Evolutionary conservation across 2,113 vertebrate species (phyloP), one percentile per base, ranked within the genome.

Genomic region (Tyto alba): DNA sequence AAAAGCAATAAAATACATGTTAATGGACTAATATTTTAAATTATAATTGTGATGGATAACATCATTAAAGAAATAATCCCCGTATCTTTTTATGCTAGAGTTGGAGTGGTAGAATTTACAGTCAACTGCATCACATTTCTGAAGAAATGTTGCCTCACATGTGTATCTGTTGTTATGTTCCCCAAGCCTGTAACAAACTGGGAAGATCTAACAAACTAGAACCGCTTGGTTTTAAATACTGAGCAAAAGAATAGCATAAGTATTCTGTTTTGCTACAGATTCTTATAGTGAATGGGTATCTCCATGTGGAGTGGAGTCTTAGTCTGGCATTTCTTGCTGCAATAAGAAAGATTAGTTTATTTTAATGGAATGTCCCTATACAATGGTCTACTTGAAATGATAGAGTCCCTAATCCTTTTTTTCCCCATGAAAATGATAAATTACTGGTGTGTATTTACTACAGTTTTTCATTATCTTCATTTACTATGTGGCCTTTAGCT

Each of bases 391-490:
- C 3, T 16, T 14, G 19, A 47, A 55, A 27, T 85, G 10, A 30
- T 5, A 30, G n/a, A 50, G 40, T 57, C 36, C 43, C 30, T 72
- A 57, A 19, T 86, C 14, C 21, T 53, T 41, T 52, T 34, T 12
- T 11, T 2, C 10, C 10, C 8, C 5, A 9, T 6, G 6, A 60
- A 86, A 89, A 85, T 36, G 13, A 47, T 64, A 66, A 90, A 86
- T 87, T 57, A 45, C 48, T 82, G 4, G 45, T 60, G 16, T 75
- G 14, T 79, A 45, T 88, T 95, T 91, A 57, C 30, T 72, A 38
- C 21, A 83, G 23, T 55, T 92, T 95, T 91, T 94, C 83, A 85
- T 78, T 81, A 36, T 79, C 66, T 93, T 90, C 26, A 47, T 94
- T 96, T 91, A 82, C 40, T 68, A 50, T 27, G 4, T 83, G 75